Conservation (phyloP, 2,113 vertebrate species). For the Puma concolor region DNA sequence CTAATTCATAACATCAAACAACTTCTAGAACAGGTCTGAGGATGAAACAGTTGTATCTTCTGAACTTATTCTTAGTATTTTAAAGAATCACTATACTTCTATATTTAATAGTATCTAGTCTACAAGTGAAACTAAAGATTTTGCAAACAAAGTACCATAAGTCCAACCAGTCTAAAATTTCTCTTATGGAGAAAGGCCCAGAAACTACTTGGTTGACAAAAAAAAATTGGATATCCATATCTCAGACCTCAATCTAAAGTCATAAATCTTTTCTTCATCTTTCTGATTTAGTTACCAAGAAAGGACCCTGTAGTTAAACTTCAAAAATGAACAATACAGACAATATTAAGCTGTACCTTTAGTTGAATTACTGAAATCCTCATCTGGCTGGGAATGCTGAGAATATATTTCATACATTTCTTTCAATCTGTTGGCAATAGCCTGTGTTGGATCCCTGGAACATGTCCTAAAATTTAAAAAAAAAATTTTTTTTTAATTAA, state of each 20-base stretch:
- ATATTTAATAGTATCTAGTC: not conserved
- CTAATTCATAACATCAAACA: not conserved
- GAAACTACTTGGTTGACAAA: not conserved
- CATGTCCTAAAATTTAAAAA: slow-evolving; percentile 86
- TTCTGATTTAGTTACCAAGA: not conserved
- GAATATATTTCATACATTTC: slow-evolving; percentile 93
- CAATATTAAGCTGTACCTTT: slow-evolving; percentile 86
- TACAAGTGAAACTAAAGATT: slow-evolving; percentile 34
- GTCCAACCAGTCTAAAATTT: not conserved
- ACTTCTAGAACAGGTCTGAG: not conserved
- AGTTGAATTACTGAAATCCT: slow-evolving; percentile 81
- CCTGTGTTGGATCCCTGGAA: slow-evolving; percentile 92
- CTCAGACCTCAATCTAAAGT: not conserved
- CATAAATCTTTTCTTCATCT: not conserved
- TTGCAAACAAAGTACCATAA: not conserved
- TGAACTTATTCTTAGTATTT: not conserved
- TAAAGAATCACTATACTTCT: not conserved
- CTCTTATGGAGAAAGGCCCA: not conserved
- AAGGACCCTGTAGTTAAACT: not conserved
- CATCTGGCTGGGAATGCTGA: slow-evolving; percentile 84
- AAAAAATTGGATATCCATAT: not conserved
- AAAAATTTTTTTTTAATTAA: not conserved
- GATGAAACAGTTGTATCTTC: not conserved
- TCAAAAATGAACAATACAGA: not conserved
- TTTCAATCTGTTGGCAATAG: slow-evolving; percentile 90